Evolutionary conservation across 2,113 vertebrate species (phyloP).

Genomic region (Pogona vitticeps): DNA sequence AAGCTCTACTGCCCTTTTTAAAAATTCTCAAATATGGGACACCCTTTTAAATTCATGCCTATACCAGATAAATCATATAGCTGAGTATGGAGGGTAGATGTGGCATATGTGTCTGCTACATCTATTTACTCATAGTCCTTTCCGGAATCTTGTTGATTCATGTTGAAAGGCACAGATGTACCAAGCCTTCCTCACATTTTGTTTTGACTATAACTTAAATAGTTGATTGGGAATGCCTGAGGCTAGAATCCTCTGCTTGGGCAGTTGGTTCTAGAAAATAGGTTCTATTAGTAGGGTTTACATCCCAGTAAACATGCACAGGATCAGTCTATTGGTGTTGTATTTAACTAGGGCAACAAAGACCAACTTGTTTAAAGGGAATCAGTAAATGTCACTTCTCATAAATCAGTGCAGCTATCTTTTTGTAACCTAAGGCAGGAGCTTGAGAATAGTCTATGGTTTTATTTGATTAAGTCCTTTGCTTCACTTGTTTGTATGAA

Average conservation of each 20-base stretch:
- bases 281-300: not conserved
- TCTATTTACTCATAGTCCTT: not conserved
- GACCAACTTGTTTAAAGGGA: constrained; percentile 18
- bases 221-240: constrained; percentile 13
- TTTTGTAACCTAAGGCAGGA: constrained; percentile 16
- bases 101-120: fast-evolving
- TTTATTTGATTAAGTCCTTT: constrained; percentile 33
- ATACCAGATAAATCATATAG: not conserved
- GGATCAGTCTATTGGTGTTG: not conserved
- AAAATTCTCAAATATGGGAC: not conserved
- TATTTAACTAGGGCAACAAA: not conserved
- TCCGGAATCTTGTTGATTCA: not conserved
- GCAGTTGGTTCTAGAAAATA: not conserved
- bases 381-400: constrained; percentile 6
- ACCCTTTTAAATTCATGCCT: not conserved
- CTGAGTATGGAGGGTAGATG: not conserved
- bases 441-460: constrained; percentile 12
- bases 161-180: not conserved
- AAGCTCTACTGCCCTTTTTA: not conserved
- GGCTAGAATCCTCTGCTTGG: not conserved
- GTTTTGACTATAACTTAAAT: constrained; percentile 32
- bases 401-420: not conserved
- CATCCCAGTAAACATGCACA: not conserved
- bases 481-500: not conserved
- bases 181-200: not conserved